Conservation (phyloP, 2,888 invertebrate genomes). For the Drosophila leonis region DNA sequence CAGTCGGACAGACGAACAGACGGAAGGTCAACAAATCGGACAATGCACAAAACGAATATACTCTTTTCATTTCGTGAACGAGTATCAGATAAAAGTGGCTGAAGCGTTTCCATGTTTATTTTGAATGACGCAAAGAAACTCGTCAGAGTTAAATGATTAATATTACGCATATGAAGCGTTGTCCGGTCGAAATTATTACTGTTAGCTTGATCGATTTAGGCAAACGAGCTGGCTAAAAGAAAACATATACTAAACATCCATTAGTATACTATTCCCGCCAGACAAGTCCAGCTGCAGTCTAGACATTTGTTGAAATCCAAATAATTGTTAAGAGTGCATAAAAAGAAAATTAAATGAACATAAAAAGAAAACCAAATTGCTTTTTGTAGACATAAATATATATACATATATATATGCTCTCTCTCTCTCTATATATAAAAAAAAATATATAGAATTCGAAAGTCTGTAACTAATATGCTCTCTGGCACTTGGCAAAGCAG, state of each 20-base stretch:
- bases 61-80: neutral
- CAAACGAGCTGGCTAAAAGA: constrained; percentile 5
- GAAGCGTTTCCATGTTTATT: neutral
- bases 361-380: neutral
- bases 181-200: neutral
- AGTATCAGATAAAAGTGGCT: neutral
- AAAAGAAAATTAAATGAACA: neutral
- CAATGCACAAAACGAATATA: neutral
- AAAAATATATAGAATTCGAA: neutral
- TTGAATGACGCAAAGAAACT: constrained; percentile 19
- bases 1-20: neutral
- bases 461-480: constrained; percentile 10
- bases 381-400: neutral
- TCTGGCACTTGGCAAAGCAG: constrained; percentile 7
- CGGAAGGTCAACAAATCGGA: neutral
- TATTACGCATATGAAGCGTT: constrained; percentile 33
- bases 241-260: constrained; percentile 8
- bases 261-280: constrained; percentile 17
- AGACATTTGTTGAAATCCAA: constrained; percentile 10
- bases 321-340: neutral
- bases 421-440: neutral
- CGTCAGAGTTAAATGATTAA: constrained; percentile 29
- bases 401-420: no score
- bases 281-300: constrained; percentile 27
- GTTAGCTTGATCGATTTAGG: constrained; percentile 4